Evolutionary conservation across 2,888 invertebrate genomes (phyloP), one percentile per base, ranked within the genome.

Genomic region (Tetrapedia diversipes): DNA sequence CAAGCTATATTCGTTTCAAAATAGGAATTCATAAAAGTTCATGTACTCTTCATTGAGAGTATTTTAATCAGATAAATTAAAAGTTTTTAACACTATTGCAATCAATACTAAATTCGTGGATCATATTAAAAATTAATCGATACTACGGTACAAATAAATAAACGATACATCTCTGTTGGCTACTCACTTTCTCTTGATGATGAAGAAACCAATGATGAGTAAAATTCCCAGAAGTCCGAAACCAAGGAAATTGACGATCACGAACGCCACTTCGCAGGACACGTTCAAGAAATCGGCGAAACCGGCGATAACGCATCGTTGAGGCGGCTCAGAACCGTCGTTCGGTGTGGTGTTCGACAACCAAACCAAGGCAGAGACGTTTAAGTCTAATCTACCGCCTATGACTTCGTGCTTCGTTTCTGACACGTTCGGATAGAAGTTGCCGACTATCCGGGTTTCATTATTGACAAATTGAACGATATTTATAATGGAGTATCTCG

Each of bases 181-280:
- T 11, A 1, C 91, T 87, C 79, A 94, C 94, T 92, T 94, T 85
- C 93, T 92, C 88, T 95, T 95, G 87, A 96, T 94, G 79, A 95
- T 92, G 53, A 95, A 91, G 81, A 95, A 94, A 1, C 94, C 93
- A n/a, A 94, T 89, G 14, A 94, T 88, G 8, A 95, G 92, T 22
- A 94, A 82, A 24, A 94, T 77, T n/a, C 93, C 92, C n/a, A 95
- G 92, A 0, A 93, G 83, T 7, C 92, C 90, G 57, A 95, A 92
- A 3, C 94, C 94, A 37, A 95, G 91, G 10, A 95, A 90, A 81
- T 95, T 95, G 10, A 94, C 93, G 29, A 95, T 92, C 8, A 95
- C 93, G 68, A 95, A 94, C 0, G 96, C 96, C 39, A 94, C 93
- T 86, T 96, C 95, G 92, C 98, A 98, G 69, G 94, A 94, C 0